These are phyloP conservation scores for Mimumesa dahlbomi DNA, from an alignment of 2,888 invertebrate genomes.

Conservation along the genomic window DNA sequence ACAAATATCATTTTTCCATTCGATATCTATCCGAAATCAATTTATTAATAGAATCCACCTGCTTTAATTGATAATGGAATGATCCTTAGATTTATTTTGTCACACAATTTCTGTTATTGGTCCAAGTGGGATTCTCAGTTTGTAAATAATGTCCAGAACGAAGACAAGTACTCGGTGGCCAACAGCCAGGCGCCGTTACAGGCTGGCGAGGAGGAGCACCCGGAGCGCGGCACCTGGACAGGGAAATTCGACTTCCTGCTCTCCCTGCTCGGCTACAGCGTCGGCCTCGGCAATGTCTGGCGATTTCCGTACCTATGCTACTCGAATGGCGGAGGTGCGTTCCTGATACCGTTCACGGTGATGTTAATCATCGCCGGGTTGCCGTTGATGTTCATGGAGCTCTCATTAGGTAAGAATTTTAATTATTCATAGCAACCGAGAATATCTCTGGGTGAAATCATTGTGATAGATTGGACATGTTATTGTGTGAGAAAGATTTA, in stretches of 20 bases:
- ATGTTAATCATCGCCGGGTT: slow-evolving; percentile 91
- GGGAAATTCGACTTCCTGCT: slow-evolving; percentile 89
- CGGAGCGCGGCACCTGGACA: slow-evolving; percentile 87
- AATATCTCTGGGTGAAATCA: too few species aligned
- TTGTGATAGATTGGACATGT: too few species aligned
- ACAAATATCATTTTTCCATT: too few species aligned
- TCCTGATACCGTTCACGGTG: slow-evolving; percentile 91
- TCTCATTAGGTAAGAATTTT: slow-evolving; percentile 85
- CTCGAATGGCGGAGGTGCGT: slow-evolving; percentile 90
- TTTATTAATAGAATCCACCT: too few species aligned
- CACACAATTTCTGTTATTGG: too few species aligned
- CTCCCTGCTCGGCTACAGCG: slow-evolving; percentile 87
- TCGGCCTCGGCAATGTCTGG: slow-evolving; percentile 89
- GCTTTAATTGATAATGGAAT: too few species aligned
- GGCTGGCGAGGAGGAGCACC: slow-evolving; percentile 78
- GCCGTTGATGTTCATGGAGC: slow-evolving; percentile 92
- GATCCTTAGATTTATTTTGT: too few species aligned
- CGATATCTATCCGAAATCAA: too few species aligned
- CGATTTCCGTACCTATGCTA: slow-evolving; percentile 89
- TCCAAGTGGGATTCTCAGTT: too few species aligned
- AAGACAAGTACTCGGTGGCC: slow-evolving; percentile 80
- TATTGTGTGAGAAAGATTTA: too few species aligned
- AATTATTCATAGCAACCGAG: too few species aligned
- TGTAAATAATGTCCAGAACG: slow-evolving; percentile 75
- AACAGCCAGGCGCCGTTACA: slow-evolving; percentile 81